These are phyloP conservation scores for Protobothrops flavoviridis DNA, from an alignment of 2,113 vertebrate genomes.

Conservation along the genomic window DNA sequence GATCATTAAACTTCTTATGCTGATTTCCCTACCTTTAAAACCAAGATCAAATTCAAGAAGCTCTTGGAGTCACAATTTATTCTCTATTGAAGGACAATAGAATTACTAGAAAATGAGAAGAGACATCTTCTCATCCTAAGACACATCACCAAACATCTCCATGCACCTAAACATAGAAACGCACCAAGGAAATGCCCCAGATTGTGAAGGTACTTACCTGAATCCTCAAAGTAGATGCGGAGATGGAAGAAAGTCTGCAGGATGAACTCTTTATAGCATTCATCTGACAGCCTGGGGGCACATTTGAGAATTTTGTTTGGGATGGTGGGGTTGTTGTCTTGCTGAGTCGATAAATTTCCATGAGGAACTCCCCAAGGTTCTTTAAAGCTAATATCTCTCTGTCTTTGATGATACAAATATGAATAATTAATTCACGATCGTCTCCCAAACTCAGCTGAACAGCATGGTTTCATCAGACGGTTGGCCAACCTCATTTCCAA, in stretches of 20 bases:
- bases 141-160: not conserved
- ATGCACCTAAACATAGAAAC: not conserved
- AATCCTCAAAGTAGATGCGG: not conserved
- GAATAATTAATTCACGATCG: not conserved
- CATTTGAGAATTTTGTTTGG: not conserved
- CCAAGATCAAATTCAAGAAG: not conserved
- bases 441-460: not conserved
- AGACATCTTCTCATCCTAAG: not conserved
- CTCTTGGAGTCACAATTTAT: not conserved
- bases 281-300: not conserved
- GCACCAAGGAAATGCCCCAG: not conserved
- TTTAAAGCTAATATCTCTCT: not conserved
- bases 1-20: not conserved
- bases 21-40: not conserved
- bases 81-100: not conserved
- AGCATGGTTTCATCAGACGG: not conserved
- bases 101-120: not conserved
- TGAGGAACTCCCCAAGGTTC: not conserved
- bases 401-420: not conserved
- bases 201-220: not conserved
- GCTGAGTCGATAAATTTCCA: not conserved
- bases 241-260: too few species aligned
- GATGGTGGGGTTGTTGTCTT: not conserved
- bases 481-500: not conserved
- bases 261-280: not conserved